Base-by-base conservation (phyloP, 2,888 invertebrate species). In the Pachymerium ferrugineum region DNA sequence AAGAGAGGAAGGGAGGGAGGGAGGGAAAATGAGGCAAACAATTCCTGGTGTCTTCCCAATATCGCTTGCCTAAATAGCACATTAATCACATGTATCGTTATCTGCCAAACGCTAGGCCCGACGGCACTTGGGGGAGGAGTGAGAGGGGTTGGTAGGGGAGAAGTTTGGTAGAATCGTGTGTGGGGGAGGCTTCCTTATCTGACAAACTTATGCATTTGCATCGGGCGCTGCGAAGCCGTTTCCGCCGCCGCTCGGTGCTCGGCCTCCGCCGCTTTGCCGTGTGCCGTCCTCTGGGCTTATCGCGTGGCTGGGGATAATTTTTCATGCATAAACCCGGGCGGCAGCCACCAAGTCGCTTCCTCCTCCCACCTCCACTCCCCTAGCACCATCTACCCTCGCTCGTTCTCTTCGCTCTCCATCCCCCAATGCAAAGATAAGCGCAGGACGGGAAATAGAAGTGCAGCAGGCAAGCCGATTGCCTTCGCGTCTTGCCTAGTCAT, bases 261-360 rank as follows among this genome's bases (percentile, higher is more conserved):
- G 38, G 38, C 38, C 38, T 38, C 38, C 38, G 38, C 38, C 38
- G 38, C 38, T 38, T 38, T 38, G 38, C 38, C 38, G 62, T 14
- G 62, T 19, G 62, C 62, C 62, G 62, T 22, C 25, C 62, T 62
- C 25, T 22, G 62, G 62, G 62, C 62, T 62, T 62, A 62, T 62
- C 62, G 62, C 62, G 62, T 28, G 62, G 28, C 25, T 28, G 62
- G 62, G 62, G 62, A 62, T 62, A 62, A 62, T 62, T 62, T 62
- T 62, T 62, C 62, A 62, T 62, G 62, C 62, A 62, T 62, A 62
- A 62, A 62, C 62, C 62, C 62, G 62, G 62, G 62, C 38, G 38
- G 38, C 38, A 38, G 38, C 38, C 38, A 38, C 38, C 38, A 38
- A 38, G 14, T 38, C 38, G 14, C 8, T 3, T 8, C 38, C 38